Conservation (phyloP, 2,888 invertebrate species). For the Muscina levida region DNA sequence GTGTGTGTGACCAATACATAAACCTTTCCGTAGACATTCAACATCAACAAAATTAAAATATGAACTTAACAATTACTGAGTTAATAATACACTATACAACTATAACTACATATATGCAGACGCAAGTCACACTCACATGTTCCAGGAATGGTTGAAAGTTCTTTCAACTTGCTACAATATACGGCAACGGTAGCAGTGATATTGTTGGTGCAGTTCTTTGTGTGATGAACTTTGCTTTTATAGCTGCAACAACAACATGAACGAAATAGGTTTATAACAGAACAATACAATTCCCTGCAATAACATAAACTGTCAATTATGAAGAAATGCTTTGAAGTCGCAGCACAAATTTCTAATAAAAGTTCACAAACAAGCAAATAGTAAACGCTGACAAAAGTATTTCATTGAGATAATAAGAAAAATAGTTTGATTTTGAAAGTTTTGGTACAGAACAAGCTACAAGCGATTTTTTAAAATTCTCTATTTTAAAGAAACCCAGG, state of each 20-base stretch:
- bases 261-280: slow-evolving; percentile 1
- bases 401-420: too few relatives aligned
- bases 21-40: not conserved
- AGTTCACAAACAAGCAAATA: slow-evolving; percentile 8
- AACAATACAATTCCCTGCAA: slow-evolving; percentile 26
- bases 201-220: not conserved
- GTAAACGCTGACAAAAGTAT: too few relatives aligned
- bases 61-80: slow-evolving; percentile 49
- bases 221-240: not conserved
- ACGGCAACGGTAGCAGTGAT: not conserved
- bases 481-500: too few relatives aligned
- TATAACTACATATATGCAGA: slow-evolving; percentile 13
- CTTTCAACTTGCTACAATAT: slow-evolving; percentile 44
- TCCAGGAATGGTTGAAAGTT: slow-evolving; percentile 35
- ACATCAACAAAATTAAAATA: too few relatives aligned
- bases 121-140: slow-evolving; percentile 7
- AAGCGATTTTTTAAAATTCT: too few relatives aligned
- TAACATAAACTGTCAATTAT: slow-evolving; percentile 48
- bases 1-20: not conserved
- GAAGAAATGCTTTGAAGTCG: slow-evolving; percentile 37
- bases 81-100: slow-evolving; percentile 53
- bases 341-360: not conserved
- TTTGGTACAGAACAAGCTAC: too few relatives aligned
- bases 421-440: too few relatives aligned
- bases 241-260: not conserved